Conservation (phyloP, 2,113 vertebrate genomes). For the Aythya baeri region DNA sequence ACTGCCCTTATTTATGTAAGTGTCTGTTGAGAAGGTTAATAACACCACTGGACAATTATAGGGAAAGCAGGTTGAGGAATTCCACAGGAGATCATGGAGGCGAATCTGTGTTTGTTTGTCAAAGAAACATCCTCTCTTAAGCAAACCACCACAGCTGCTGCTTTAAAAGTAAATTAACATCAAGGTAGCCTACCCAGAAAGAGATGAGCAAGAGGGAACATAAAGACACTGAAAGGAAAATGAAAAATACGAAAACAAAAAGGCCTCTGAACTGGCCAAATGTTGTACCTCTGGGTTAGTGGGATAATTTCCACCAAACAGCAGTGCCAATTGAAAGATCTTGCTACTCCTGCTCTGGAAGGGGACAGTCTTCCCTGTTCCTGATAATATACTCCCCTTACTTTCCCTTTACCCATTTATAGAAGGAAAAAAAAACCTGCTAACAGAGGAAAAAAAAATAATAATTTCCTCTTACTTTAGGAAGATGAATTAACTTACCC, state of each 20-base stretch:
- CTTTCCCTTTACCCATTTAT: background rate
- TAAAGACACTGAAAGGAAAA: background rate
- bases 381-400: background rate
- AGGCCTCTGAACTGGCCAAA: background rate
- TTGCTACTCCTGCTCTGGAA: background rate
- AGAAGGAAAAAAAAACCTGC: background rate
- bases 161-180: background rate
- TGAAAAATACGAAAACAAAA: background rate
- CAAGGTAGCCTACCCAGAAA: background rate
- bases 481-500: background rate
- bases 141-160: background rate
- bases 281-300: background rate
- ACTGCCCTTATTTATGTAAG: accelerated
- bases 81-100: background rate
- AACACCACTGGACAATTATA: background rate
- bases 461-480: background rate
- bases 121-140: background rate
- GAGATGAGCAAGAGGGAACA: background rate
- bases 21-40: background rate
- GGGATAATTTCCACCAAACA: background rate
- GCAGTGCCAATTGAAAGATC: background rate
- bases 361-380: background rate
- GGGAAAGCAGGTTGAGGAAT: background rate
- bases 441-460: background rate
- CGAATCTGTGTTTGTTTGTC: background rate